Conservation (phyloP, 2,113 vertebrate species). For the Aleadryas rufinucha region DNA sequence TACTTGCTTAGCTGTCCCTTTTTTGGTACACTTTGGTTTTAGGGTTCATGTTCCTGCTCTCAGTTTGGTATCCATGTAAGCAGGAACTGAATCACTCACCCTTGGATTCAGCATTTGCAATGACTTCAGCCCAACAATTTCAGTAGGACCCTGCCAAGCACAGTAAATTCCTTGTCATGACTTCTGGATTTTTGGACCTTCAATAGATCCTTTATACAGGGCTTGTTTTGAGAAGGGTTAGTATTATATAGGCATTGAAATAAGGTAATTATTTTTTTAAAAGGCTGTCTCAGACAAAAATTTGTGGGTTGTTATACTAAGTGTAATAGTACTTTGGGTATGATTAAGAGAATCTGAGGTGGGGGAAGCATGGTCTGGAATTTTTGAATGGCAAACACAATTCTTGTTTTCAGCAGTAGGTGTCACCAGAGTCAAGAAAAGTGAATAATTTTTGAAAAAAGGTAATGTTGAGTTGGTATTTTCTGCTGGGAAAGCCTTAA, state of each 20-base stretch:
- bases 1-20: neutral
- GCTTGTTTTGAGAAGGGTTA: neutral
- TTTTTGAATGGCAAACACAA: neutral
- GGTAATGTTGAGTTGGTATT: neutral
- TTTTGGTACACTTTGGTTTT: neutral
- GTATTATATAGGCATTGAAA: neutral
- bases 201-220: neutral
- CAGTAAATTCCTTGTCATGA: neutral
- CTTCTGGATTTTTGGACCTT: neutral
- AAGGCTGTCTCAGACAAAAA: neutral
- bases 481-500: neutral
- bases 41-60: neutral
- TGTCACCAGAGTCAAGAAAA: conserved; percentile 11
- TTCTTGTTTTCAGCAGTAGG: conserved; percentile 6
- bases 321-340: neutral
- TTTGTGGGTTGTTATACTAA: neutral
- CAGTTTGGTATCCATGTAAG: neutral
- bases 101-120: neutral
- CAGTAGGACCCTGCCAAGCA: neutral
- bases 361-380: neutral
- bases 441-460: neutral
- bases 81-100: neutral
- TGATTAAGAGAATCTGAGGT: neutral
- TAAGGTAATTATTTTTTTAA: neutral
- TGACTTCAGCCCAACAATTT: neutral